phyloP scores from a whole-genome alignment of 2,113 vertebrate genomes.

The Helogale parvula region DNA sequence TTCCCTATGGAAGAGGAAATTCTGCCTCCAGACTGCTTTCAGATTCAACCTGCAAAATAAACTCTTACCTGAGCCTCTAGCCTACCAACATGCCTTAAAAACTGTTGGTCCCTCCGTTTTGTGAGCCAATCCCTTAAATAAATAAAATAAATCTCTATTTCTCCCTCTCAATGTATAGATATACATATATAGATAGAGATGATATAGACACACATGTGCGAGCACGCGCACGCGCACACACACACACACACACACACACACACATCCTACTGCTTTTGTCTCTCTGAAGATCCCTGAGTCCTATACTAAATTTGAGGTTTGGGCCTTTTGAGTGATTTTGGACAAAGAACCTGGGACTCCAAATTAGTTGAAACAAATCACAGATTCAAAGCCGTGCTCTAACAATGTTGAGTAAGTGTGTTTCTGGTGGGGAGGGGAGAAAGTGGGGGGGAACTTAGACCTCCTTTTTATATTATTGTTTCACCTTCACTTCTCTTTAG shows the following conservation, averaged over 20 bases:
- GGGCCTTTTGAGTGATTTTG: not conserved
- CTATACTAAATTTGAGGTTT: not conserved
- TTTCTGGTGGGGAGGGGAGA: fast-evolving
- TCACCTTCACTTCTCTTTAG: not conserved
- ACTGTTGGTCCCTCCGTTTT: not conserved
- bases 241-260: not conserved
- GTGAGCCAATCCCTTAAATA: not conserved
- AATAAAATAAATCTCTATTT: not conserved
- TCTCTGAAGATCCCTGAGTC: not conserved
- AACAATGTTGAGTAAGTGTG: not conserved
- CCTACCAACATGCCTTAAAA: not conserved
- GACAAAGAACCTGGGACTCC: not conserved
- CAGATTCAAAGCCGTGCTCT: not conserved
- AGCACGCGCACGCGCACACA: not conserved
- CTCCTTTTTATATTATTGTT: not conserved
- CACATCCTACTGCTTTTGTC: not conserved
- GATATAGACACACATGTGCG: too few relatives aligned
- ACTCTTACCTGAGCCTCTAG: not conserved
- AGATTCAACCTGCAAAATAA: not conserved
- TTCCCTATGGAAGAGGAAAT: too few relatives aligned
- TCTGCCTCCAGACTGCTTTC: not conserved
- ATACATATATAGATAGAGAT: too few relatives aligned
- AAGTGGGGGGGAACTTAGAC: not conserved
- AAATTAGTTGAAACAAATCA: not conserved
- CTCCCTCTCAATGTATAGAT: not conserved